These are phyloP conservation scores for Eilema sororculum DNA, from an alignment of 2,888 invertebrate genomes.

Conservation along the genomic window DNA sequence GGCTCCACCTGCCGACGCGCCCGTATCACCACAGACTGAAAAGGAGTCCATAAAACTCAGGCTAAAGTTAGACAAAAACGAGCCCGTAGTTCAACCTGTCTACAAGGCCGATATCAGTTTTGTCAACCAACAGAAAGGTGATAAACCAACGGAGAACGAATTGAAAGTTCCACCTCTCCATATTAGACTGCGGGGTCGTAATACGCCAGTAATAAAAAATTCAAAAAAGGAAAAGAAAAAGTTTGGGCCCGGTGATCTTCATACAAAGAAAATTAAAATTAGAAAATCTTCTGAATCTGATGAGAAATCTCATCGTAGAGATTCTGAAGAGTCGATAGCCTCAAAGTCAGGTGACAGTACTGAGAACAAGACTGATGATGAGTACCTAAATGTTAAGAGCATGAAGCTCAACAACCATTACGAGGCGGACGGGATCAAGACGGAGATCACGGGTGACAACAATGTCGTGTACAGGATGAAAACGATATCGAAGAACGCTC, in stretches of 20 bases:
- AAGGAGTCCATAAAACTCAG: constrained; percentile 93
- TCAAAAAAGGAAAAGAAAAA: constrained; percentile 90
- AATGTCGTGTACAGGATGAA: constrained; percentile 82
- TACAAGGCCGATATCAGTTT: constrained; percentile 94
- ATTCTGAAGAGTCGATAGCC: constrained; percentile 70
- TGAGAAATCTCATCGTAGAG: constrained; percentile 74
- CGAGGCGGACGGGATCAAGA: constrained; percentile 73
- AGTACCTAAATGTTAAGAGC: constrained; percentile 75
- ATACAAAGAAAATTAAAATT: constrained; percentile 86
- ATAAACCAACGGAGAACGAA: constrained; percentile 88
- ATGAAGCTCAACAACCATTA: constrained; percentile 79
- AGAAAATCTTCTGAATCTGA: constrained; percentile 76
- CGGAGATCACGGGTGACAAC: constrained; percentile 78
- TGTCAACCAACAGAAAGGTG: constrained; percentile 86
- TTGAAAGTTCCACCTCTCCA: constrained; percentile 95
- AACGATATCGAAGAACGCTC: constrained; percentile 82
- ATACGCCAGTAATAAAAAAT: constrained; percentile 94
- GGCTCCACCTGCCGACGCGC: constrained; percentile 62
- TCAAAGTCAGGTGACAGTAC: constrained; percentile 71
- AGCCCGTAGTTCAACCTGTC: constrained; percentile 91
- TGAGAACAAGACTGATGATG: constrained; percentile 80
- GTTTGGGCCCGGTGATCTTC: constrained; percentile 79
- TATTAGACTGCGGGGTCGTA: constrained; percentile 94
- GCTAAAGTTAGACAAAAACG: constrained; percentile 93
- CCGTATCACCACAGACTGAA: constrained; percentile 76